Evolutionary conservation across 2,888 invertebrate species (phyloP), one percentile per base, ranked within the genome.

Genomic region (Epinotia ramella): DNA sequence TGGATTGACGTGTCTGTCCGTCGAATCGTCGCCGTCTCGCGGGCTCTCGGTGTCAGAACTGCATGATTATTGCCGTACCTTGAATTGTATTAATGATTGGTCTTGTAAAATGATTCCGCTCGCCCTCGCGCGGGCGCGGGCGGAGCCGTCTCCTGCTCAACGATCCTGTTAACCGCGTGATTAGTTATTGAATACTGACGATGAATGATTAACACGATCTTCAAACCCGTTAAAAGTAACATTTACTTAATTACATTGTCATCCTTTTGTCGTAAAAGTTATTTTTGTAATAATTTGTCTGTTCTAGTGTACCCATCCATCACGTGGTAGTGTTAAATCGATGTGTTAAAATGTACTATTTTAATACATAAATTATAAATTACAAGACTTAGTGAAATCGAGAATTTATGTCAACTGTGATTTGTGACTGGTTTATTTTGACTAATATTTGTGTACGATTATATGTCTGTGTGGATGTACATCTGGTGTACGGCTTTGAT

Each of bases 331-430:
- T 69, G 74, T 84, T 87, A 83, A 89, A 88, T 88, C 87, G 81
- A 87, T 88, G 87, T 87, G 88, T 91, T 90, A 88, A 89, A 85
- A 71, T 75, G 62, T 53, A 18, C 70, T 44, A 62, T 75, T 75
- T 65, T 71, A 67, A 73, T 76, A 65, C 63, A 71, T 64, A 68
- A 57, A 72, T 68, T 79, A 68, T 73, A 82, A 84, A 84, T 85
- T 89, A 93, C 91, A 91, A 94, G 94, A 94, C 94, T 94, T 93
- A 91, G 93, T 89, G 89, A 92, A 93, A 93, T 93, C 88, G 93
- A 90, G 93, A 94, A 94, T 94, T 94, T 94, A 93, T 91, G 92
- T 94, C 88, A 90, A 91, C 94, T 94, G 94, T 94, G 94, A 94
- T 94, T 94, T 93, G 94, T 93, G 93, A 93, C 91, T 92, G 92